These are phyloP conservation scores for Ptiloglossa arizonensis DNA, from an alignment of 1,140 invertebrate genomes.

Conservation along the genomic window DNA sequence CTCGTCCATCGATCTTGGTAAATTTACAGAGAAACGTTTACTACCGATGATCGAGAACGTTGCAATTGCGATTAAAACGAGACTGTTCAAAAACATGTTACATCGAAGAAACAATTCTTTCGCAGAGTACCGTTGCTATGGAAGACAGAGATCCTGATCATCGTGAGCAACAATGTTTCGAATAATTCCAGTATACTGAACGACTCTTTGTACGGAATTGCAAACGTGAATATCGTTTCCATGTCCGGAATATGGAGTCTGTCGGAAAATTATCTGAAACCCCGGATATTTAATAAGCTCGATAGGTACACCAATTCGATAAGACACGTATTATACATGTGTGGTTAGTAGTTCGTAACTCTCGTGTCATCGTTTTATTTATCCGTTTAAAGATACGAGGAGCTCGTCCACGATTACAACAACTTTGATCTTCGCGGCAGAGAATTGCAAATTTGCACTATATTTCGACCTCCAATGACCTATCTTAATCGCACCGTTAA, in stretches of 20 bases:
- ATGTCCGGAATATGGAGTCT: constrained; percentile 68
- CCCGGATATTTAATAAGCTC: constrained; percentile 65
- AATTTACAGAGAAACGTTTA: too few species aligned
- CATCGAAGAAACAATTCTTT: not conserved
- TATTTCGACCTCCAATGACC: constrained; percentile 68
- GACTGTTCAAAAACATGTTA: too few species aligned
- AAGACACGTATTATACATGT: too few species aligned
- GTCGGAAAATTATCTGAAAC: constrained; percentile 67
- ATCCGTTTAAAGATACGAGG: constrained; percentile 59
- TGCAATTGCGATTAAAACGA: too few species aligned
- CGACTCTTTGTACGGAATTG: constrained; percentile 63
- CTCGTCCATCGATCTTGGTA: too few species aligned
- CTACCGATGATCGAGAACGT: too few species aligned
- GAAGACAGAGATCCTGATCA: constrained; percentile 68
- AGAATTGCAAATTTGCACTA: constrained; percentile 62
- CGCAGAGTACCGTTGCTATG: constrained; percentile 67
- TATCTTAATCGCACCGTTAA: constrained; percentile 67
- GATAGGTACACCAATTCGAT: constrained; percentile 59
- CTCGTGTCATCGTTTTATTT: not conserved
- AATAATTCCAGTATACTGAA: constrained; percentile 66
- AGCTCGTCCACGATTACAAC: constrained; percentile 14
- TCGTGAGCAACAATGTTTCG: constrained; percentile 58
- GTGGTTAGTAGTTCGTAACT: too few species aligned
- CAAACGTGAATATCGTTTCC: constrained; percentile 68
- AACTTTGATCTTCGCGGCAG: constrained; percentile 65